Conservation (phyloP, 2,113 vertebrate species). For the Ploceus nigricollis region DNA sequence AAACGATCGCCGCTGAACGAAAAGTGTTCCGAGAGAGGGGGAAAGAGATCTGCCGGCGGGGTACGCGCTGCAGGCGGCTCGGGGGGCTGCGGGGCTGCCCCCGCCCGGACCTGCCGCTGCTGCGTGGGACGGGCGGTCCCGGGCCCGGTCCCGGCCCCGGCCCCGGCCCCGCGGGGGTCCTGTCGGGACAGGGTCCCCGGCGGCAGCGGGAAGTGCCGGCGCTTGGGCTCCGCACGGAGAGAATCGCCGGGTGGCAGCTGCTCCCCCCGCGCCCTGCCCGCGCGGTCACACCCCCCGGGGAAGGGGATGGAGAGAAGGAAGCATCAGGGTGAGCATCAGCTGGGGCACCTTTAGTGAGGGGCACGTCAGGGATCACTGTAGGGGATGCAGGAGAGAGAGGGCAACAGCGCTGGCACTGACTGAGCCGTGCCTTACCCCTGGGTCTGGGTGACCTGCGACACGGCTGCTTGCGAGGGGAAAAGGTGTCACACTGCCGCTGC, state of each 20-base stretch:
- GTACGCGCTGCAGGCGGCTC: neutral
- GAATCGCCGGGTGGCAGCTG: accelerated
- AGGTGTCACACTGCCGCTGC: neutral
- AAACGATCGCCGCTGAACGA: neutral
- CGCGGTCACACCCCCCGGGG: neutral
- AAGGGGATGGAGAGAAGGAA: neutral
- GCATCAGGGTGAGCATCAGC: neutral
- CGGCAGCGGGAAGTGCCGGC: neutral
- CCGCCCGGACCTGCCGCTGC: neutral
- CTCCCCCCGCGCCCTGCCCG: no score
- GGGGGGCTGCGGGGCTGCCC: neutral
- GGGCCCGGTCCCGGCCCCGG: no score
- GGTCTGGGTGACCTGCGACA: neutral
- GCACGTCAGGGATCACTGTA: accelerated
- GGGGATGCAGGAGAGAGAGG: neutral
- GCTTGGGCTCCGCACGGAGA: neutral
- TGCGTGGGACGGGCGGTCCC: neutral
- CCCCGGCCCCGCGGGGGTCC: neutral
- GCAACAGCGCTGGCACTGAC: neutral
- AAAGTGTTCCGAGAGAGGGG: neutral
- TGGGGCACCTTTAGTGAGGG: accelerated
- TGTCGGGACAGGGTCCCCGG: neutral
- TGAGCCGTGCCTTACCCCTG: neutral
- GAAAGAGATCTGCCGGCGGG: no score
- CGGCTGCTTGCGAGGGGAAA: neutral